Evolutionary conservation across 1,140 invertebrate species (phyloP).

Genomic region (Drosophila erecta): DNA sequence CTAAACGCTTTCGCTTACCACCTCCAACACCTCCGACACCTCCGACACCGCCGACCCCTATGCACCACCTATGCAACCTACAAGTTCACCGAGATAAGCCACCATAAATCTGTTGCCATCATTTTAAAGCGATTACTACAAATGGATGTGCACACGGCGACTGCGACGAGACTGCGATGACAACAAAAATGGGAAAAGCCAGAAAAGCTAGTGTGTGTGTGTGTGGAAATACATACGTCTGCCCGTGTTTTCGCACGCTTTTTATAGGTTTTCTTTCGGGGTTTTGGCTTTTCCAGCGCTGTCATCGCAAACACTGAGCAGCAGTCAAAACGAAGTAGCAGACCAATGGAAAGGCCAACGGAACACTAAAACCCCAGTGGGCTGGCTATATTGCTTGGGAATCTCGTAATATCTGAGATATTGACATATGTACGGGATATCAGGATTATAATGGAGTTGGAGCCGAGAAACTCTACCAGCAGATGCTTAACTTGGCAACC

Average conservation of each 20-base stretch:
- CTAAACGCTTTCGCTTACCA: constrained; percentile 55
- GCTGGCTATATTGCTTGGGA: too few species aligned
- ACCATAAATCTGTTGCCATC: constrained; percentile 84
- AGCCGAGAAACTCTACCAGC: too few species aligned
- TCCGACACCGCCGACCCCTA: background rate
- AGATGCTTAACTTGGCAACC: too few species aligned
- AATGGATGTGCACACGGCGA: constrained; percentile 79
- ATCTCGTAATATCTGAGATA: too few species aligned
- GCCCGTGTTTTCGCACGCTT: constrained; percentile 10
- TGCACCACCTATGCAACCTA: constrained; percentile 34
- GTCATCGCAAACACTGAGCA: constrained; percentile 5
- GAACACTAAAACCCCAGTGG: too few species aligned
- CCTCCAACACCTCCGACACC: background rate
- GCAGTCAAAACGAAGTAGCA: constrained; percentile 50
- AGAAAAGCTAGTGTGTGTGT: constrained; percentile 55
- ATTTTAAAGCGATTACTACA: constrained; percentile 84
- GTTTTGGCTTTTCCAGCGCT: constrained; percentile 5
- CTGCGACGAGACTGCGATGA: constrained; percentile 25
- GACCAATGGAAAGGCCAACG: constrained; percentile 17
- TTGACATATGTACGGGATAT: too few species aligned
- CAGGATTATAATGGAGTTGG: too few species aligned
- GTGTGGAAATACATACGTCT: constrained; percentile 53
- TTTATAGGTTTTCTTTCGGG: constrained; percentile 7
- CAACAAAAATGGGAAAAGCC: constrained; percentile 43
- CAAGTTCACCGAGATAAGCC: constrained; percentile 81